Conservation (phyloP, 2,113 vertebrate genomes). For the Dipodomys spectabilis region DNA sequence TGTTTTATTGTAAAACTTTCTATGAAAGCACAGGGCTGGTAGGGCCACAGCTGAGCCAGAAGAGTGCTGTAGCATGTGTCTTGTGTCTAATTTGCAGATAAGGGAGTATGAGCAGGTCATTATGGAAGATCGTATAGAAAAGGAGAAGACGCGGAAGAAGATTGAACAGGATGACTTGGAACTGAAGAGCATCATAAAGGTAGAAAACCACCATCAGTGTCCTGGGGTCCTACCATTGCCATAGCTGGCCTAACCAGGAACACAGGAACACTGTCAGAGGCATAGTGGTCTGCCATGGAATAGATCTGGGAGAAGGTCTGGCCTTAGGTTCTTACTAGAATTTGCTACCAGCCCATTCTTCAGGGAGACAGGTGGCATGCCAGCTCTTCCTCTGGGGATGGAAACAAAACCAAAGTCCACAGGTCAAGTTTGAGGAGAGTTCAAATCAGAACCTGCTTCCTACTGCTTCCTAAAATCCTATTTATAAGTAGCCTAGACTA, state of each 20-base stretch:
- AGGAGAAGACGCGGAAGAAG: conserved; percentile 82
- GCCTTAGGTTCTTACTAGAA: background rate
- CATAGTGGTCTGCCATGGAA: background rate
- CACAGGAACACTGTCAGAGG: background rate
- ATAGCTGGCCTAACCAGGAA: background rate
- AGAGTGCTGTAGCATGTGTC: background rate
- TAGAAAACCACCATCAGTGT: conserved; percentile 53
- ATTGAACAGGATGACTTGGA: conserved; percentile 85
- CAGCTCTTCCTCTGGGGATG: background rate
- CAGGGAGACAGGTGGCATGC: background rate
- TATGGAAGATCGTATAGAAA: conserved; percentile 88
- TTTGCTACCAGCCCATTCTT: background rate
- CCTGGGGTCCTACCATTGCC: background rate
- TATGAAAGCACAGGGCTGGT: background rate
- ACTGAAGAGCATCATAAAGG: conserved; percentile 86
- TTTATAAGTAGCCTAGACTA: background rate
- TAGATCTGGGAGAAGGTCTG: background rate
- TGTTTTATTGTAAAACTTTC: conserved; percentile 28
- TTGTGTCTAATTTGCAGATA: conserved; percentile 83
- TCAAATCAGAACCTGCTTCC: background rate
- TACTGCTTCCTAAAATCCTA: background rate
- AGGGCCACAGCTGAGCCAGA: background rate
- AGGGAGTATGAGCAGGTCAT: conserved; percentile 86
- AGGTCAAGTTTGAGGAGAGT: background rate
- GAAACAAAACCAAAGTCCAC: background rate